Evolutionary conservation across 1,140 invertebrate genomes (phyloP).

Genomic region (Nomia melanderi): DNA sequence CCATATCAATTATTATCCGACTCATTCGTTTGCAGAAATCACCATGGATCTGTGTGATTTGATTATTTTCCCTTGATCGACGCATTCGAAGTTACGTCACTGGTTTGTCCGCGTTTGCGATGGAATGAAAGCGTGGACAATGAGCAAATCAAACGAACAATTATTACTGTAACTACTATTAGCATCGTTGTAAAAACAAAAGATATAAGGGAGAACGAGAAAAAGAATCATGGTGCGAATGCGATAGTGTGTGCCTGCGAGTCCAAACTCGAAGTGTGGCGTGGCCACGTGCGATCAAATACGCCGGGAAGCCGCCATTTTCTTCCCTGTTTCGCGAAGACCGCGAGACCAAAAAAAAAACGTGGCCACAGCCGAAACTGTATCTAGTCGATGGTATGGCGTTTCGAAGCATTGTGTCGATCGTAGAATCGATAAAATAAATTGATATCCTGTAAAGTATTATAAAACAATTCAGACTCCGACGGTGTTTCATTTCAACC

Average conservation of each 20-base stretch:
- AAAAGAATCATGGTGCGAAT: constrained; percentile 31
- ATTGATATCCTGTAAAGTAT: constrained; percentile 71
- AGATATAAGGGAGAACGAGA: not conserved
- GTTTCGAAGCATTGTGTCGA: constrained; percentile 74
- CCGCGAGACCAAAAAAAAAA: constrained; percentile 18
- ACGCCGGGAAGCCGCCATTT: constrained; percentile 19
- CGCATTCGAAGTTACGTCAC: constrained; percentile 32
- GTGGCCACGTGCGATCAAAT: constrained; percentile 19
- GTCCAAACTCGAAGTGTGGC: constrained; percentile 24
- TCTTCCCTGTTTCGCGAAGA: constrained; percentile 35
- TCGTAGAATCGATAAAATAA: constrained; percentile 76
- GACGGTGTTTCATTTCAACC: not conserved
- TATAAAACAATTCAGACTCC: constrained; percentile 11
- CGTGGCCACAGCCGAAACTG: constrained; percentile 55
- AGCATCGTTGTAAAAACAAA: constrained; percentile 58
- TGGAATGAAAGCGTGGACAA: constrained; percentile 29
- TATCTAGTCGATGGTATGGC: constrained; percentile 66
- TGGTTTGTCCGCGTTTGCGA: constrained; percentile 39
- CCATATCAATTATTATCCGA: too few species aligned
- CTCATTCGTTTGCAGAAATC: too few species aligned
- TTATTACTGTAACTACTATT: constrained; percentile 67
- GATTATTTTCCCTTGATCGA: not conserved
- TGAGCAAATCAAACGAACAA: constrained; percentile 72
- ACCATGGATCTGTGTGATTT: not conserved
- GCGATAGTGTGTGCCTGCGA: constrained; percentile 7